Conservation (phyloP, 2,888 invertebrate genomes). For the Drosophila suboccidentalis region DNA sequence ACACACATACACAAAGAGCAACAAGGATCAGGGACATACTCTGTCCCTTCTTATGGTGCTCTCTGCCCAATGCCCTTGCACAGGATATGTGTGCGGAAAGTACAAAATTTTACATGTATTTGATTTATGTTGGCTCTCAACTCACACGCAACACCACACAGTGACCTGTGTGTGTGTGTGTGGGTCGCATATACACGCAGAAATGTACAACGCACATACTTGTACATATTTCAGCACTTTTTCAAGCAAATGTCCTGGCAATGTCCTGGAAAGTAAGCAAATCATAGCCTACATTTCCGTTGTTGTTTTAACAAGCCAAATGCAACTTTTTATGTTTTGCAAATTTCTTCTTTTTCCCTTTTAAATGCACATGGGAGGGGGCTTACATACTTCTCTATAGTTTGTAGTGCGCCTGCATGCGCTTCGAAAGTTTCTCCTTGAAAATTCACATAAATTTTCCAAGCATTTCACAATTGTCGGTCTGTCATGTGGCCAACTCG, state of each 20-base stretch:
- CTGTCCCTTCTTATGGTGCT: slow-evolving; percentile 9
- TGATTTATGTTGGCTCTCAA: slow-evolving; percentile 78
- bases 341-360: slow-evolving; percentile 20
- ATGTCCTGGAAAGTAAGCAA: slow-evolving; percentile 68
- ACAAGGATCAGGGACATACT: slow-evolving; percentile 9
- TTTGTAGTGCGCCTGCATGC: slow-evolving; percentile 6
- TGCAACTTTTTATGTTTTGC: slow-evolving; percentile 28
- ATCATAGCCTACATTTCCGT: slow-evolving; percentile 80
- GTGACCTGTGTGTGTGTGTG: slow-evolving; percentile 34
- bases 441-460: slow-evolving; percentile 46
- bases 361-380: slow-evolving; percentile 26
- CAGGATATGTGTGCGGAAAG: slow-evolving; percentile 81
- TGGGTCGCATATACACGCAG: slow-evolving; percentile 6
- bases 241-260: slow-evolving; percentile 57
- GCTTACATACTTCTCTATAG: slow-evolving; percentile 23
- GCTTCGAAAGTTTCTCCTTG: slow-evolving; percentile 32
- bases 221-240: slow-evolving; percentile 53
- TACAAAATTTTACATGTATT: slow-evolving; percentile 81
- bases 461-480: slow-evolving; percentile 31
- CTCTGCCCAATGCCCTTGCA: slow-evolving; percentile 66
- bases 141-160: slow-evolving; percentile 55
- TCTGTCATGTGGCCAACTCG: slow-evolving; percentile 25
- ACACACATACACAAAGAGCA: slow-evolving; percentile 2
- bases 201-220: slow-evolving; percentile 8
- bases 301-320: slow-evolving; percentile 64